Base-by-base conservation (phyloP, 53 echinoderm and acorn worm genomes). In the Actinopyga echinites region DNA sequence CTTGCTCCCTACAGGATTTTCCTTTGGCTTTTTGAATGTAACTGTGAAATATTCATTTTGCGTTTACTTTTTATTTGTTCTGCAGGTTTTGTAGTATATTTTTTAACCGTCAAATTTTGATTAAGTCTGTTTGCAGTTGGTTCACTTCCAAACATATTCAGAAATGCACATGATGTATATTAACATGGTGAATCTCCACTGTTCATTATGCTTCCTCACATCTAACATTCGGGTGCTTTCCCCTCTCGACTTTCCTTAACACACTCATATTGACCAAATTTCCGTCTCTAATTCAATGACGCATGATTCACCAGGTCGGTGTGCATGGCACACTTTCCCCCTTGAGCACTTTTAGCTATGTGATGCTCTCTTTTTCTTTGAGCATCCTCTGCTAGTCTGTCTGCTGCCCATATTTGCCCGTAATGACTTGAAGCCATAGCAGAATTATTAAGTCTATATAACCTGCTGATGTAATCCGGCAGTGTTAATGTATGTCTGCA, bases 401-500 rank as follows among this genome's bases (percentile, higher is more conserved):
- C 68, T 68, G 71, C 71, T 65, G 33, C 20, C 36, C 34, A 15
- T 71, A 42, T 71, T 71, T 71, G 71, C 71, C 71, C 44, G 71
- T 71, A 71, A 71, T 71, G 71, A 71, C 71, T 71, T 10, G 71
- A 40, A 71, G 71, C 71, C 71, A 42, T 23, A 40, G 44, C 40
- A 35, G 44, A 65, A 71, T 42, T 40, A 42, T 42, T 38, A 71
- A 71, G 71, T 71, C 71, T 71, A 71, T 71, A 71, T 71, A 71
- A 71, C 71, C 71, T 71, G 71, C 71, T 23, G 42, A 71, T 71
- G 71, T 71, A 71, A 71, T 71, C 71, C 45, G 71, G 40, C 44
- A 38, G 71, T 71, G 71, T 71, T 71, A 71, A 71, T 71, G n/a
- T 71, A 71, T 71, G 71, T 71, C 71, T 71, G 71, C 71, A 71